These are phyloP conservation scores for Desoria tigrina DNA, from an alignment of 2,888 invertebrate species.

Conservation along the genomic window DNA sequence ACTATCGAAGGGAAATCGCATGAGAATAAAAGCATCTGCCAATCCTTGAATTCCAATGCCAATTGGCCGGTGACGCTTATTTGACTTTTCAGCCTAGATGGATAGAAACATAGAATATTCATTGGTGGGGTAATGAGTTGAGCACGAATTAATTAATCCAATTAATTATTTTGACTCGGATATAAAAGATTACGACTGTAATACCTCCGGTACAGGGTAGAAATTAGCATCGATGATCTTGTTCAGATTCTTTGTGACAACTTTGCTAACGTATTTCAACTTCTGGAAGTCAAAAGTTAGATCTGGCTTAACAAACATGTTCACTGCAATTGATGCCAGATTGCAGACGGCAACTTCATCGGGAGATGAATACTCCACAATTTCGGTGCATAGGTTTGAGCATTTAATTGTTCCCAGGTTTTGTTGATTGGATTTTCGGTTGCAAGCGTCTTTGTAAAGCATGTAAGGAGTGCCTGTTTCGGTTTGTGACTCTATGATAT, in stretches of 20 bases:
- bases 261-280: constrained; percentile 82
- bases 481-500: constrained; percentile 89
- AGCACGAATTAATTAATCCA: background rate
- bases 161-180: background rate
- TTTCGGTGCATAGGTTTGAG: constrained; percentile 97
- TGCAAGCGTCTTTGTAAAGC: constrained; percentile 94
- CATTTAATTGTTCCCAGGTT: constrained; percentile 98
- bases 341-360: constrained; percentile 98
- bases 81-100: constrained; percentile 67
- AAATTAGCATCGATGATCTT: constrained; percentile 95
- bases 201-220: constrained; percentile 91
- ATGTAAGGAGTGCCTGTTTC: constrained; percentile 99
- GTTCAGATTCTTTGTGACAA: constrained; percentile 86
- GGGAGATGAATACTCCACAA: constrained; percentile 86
- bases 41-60: constrained; percentile 95
- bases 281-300: constrained; percentile 84
- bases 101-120: constrained; percentile 2
- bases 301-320: constrained; percentile 82
- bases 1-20: constrained; percentile 91
- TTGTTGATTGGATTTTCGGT: constrained; percentile 95
- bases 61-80: constrained; percentile 71
- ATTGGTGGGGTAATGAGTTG: background rate
- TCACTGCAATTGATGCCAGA: constrained; percentile 93
- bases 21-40: constrained; percentile 92
- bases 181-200: too few relatives aligned